Evolutionary conservation across 2,888 invertebrate genomes (phyloP), one percentile per base, ranked within the genome.

Genomic region (Drosophila nigritarsus): DNA sequence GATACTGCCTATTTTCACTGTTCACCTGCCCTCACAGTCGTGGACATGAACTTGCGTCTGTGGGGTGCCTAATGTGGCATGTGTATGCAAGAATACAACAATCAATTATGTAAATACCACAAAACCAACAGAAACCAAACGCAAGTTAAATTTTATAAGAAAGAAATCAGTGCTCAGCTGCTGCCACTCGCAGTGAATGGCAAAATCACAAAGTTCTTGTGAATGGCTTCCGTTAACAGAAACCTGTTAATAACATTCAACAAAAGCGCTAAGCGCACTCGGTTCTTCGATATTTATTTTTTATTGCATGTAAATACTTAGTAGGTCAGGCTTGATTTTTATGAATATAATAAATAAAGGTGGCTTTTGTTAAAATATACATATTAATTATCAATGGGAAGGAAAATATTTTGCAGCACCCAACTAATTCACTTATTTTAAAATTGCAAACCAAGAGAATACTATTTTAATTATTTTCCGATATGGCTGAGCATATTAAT

Each of bases 151-250:
- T 76, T 83, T 83, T 74, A 65, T 63, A 48, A 69, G 75, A 83
- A 74, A 71, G 80, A 88, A 84, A 85, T 83, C 78, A 65, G 75
- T 87, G 73, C 73, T 79, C 77, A 79, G 80, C 75, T 78, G 79
- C 65, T 64, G 56, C 50, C 49, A 40, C 24, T 63, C n/a, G 40
- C 59, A 50, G 71, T 75, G 74, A 78, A 78, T 73, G 74, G n/a
- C 62, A 38, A 55, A 62, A 48, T 54, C 45, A 32, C 50, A 68
- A 68, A 40, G 9, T 40, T 11, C 50, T 42, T 36, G 78, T 24
- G 73, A 76, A 78, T 78, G 66, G 54, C 15, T 48, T 24, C 18
- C 18, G 18, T n/a, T 59, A 58, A 55, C 48, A 75, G 60, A 50
- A 49, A 9, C 8, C 27, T 34, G 32, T 38, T 58, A 20, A 36